A percentile compares a stretch with the other conserved stretches of the same genome.
Evolutionary conservation across 1,140 invertebrate genomes (phyloP).

Genomic region (Cyclina sinensis): DNA sequence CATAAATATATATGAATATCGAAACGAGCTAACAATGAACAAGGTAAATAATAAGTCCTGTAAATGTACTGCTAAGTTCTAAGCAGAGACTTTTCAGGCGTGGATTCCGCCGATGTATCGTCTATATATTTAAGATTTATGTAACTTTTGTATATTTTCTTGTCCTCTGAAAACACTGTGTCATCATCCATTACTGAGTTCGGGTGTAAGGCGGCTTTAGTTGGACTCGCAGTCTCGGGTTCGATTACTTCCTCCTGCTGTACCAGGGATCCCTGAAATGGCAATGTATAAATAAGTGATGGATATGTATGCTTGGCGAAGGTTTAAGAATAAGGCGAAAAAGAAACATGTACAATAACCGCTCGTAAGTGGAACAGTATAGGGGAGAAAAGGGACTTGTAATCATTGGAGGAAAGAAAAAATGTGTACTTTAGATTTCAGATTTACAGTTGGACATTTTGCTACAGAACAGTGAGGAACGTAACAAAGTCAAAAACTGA

Average conservation of each 20-base stretch:
- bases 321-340: no score
- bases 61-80: constrained; percentile 14
- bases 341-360: no score
- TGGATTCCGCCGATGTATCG: constrained; percentile 14
- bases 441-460: no score
- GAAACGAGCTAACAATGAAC: background rate
- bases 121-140: constrained; percentile 42
- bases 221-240: constrained; percentile 34
- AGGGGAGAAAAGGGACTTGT: no score
- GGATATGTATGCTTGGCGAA: no score
- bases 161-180: background rate
- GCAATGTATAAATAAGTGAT: no score
- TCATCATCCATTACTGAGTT: background rate
- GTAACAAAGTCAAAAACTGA: no score
- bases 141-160: constrained; percentile 45
- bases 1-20: background rate
- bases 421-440: no score
- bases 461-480: no score
- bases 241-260: constrained; percentile 33
- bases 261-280: constrained; percentile 15
- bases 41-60: background rate
- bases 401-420: no score
- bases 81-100: background rate
- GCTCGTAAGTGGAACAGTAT: no score
- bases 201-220: constrained; percentile 20